Evolutionary conservation across 2,888 invertebrate genomes (phyloP).

Genomic region (Neria commutata): DNA sequence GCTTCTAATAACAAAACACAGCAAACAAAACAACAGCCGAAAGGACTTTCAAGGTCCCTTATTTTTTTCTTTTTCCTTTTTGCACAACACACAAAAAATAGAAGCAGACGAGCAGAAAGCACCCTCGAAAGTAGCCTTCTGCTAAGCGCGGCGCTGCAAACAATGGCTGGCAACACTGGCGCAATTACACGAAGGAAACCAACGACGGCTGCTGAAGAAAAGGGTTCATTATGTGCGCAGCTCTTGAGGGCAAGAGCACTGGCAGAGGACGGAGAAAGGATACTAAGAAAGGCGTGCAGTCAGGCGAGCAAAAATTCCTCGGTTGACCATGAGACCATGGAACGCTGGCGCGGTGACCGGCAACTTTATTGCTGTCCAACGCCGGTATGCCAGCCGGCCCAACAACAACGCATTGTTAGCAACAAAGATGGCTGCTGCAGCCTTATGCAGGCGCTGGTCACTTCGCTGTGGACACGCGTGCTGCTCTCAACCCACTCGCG

Average conservation of each 20-base stretch:
- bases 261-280: no score
- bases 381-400: no score
- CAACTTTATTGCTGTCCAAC: not conserved
- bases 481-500: not conserved
- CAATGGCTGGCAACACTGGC: not conserved
- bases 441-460: not conserved
- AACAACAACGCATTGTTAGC: not conserved
- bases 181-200: not conserved
- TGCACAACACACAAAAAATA: not conserved
- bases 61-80: no score
- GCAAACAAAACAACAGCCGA: not conserved
- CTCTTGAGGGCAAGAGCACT: conserved; percentile 4
- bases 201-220: conserved; percentile 9
- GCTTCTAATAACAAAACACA: not conserved
- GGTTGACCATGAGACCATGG: conserved; percentile 13
- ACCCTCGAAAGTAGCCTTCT: not conserved
- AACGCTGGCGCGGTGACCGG: conserved; percentile 4
- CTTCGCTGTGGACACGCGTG: not conserved
- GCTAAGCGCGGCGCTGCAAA: no score
- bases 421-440: not conserved
- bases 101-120: not conserved
- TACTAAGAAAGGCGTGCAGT: conserved; percentile 11
- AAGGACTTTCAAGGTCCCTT: not conserved
- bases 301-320: conserved; percentile 28
- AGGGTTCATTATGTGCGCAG: conserved; percentile 24